Evolutionary conservation across 2,113 vertebrate genomes (phyloP).

Genomic region (Forbesichthys papilliferus): DNA sequence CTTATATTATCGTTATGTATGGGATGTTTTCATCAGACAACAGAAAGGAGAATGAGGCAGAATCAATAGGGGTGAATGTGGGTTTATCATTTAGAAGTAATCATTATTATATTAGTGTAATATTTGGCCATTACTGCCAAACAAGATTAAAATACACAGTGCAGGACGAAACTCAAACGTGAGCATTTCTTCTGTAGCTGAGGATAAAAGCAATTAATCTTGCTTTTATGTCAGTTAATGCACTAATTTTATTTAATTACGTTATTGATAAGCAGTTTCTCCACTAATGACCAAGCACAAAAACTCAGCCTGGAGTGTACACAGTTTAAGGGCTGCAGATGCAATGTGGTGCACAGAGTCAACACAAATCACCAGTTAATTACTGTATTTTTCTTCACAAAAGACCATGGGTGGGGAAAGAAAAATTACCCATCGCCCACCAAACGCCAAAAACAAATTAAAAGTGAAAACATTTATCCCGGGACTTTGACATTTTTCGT

Average conservation of each 20-base stretch:
- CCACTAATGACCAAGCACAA: not conserved
- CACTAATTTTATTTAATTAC: not conserved
- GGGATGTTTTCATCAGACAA: not conserved
- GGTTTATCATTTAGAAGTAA: not conserved
- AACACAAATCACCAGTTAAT: not conserved
- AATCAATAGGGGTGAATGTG: not conserved
- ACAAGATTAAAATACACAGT: not conserved
- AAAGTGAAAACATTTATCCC: not conserved
- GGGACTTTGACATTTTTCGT: slow-evolving; percentile 4
- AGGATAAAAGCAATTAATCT: not conserved
- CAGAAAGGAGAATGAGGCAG: not conserved
- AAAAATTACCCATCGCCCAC: not conserved
- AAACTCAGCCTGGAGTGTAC: not conserved
- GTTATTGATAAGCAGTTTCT: not conserved
- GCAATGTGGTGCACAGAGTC: not conserved
- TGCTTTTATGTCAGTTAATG: not conserved
- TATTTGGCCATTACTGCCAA: not conserved
- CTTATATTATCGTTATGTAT: slow-evolving; percentile 9
- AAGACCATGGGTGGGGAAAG: not conserved
- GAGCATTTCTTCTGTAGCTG: not conserved
- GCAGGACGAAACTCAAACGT: not conserved
- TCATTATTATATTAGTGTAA: not conserved
- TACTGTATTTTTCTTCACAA: not conserved
- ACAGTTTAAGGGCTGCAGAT: not conserved
- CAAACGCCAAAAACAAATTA: slow-evolving; percentile 8